Conservation (phyloP, 2,113 vertebrate species). For the Phrynosoma platyrhinos region DNA sequence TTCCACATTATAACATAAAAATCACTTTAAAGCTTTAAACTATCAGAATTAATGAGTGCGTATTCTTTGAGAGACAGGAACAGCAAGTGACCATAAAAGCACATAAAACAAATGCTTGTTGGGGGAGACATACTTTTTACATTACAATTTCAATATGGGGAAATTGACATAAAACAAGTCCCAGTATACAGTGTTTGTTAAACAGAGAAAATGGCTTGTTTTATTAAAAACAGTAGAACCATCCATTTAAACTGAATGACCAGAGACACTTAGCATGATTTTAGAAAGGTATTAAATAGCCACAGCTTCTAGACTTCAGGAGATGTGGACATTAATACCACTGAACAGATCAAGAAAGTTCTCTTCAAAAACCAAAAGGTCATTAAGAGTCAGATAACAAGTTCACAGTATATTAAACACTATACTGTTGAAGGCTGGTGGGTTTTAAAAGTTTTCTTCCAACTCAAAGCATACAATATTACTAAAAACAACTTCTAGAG, state of each 20-base stretch:
- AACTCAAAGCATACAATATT: constrained; percentile 81
- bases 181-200: constrained; percentile 75
- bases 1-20: constrained; percentile 65
- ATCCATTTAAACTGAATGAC: constrained; percentile 92
- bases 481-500: constrained; percentile 87
- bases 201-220: constrained; percentile 83
- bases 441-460: constrained; percentile 82
- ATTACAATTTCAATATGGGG: constrained; percentile 65
- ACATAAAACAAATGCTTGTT: constrained; percentile 70
- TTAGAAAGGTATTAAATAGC: constrained; percentile 69
- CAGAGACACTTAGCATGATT: constrained; percentile 86
- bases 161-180: constrained; percentile 73
- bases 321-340: constrained; percentile 64
- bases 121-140: constrained; percentile 62
- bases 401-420: constrained; percentile 86
- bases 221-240: constrained; percentile 96
- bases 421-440: constrained; percentile 85
- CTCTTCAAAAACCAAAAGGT: constrained; percentile 91
- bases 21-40: constrained; percentile 64
- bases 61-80: constrained; percentile 73
- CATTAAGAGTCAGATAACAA: constrained; percentile 78
- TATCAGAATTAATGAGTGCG: constrained; percentile 73
- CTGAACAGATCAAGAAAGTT: constrained; percentile 75
- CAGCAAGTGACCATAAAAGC: constrained; percentile 63
- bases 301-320: constrained; percentile 51